phyloP scores from a whole-genome alignment of 2,888 invertebrate species.

The Eustalomyia histrio region DNA sequence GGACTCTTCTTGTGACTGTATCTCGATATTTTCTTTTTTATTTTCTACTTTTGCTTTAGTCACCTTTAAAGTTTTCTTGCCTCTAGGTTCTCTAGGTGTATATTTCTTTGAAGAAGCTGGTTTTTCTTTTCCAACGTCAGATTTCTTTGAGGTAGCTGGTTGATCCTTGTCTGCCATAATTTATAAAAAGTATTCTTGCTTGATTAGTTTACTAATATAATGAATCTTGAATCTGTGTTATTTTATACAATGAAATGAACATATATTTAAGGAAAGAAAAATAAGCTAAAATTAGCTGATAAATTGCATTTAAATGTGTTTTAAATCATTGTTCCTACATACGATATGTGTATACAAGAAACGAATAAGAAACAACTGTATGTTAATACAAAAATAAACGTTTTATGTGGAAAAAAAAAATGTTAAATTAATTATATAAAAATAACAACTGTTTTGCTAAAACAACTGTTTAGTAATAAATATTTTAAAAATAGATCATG shows the following conservation, averaged over 20 bases:
- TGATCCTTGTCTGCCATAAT: neutral
- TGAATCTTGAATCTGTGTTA: neutral
- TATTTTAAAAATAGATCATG: neutral
- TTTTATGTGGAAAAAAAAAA: neutral
- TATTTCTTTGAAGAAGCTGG: neutral
- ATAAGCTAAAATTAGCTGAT: neutral
- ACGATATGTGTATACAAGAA: too few species aligned
- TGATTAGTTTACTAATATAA: neutral
- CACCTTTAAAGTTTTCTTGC: neutral
- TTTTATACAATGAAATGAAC: neutral
- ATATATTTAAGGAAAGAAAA: neutral
- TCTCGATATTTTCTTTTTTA: neutral
- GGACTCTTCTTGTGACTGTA: neutral
- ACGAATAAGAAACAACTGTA: neutral
- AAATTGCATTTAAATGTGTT: neutral
- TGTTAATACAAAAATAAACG: neutral
- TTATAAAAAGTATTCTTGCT: slow-evolving; percentile 1
- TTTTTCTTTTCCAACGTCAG: neutral
- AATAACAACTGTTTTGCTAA: neutral
- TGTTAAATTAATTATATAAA: too few species aligned
- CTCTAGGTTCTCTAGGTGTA: neutral
- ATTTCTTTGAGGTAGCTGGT: neutral
- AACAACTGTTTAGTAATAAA: neutral
- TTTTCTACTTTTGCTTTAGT: neutral
- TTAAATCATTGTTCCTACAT: neutral